Evolutionary conservation across 2,797 vertebrate species (phyloP).

Genomic region (Ctenopoma multispine): DNA sequence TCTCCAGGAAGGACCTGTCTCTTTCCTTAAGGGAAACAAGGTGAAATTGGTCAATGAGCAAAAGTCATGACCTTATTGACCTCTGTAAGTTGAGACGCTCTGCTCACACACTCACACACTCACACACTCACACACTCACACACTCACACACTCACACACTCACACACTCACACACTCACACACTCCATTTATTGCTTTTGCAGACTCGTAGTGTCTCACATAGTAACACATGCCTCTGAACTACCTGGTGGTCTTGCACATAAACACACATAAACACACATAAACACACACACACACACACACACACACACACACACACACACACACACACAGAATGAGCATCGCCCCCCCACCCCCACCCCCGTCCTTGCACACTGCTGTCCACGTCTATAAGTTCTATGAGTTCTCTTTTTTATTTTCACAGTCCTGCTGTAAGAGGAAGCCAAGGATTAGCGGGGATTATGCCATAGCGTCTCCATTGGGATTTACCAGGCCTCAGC

Average conservation of each 20-base stretch:
- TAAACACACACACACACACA: too few relatives aligned
- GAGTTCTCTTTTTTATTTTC: conserved; percentile 54
- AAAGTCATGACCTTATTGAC: conserved; percentile 65
- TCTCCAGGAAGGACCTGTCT: conserved; percentile 56
- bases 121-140: conserved; percentile 12
- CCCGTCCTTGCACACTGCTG: conserved; percentile 60
- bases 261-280: too few relatives aligned
- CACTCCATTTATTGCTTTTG: conserved; percentile 59
- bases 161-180: conserved; percentile 19
- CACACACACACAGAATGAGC: conserved; percentile 20
- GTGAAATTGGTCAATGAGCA: conserved; percentile 53
- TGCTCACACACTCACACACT: conserved; percentile 20
- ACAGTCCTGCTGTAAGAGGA: conserved; percentile 66
- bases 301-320: too few relatives aligned
- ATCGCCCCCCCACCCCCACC: background rate
- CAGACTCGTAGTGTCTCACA: conserved; percentile 65
- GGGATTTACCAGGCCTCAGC: conserved; percentile 58
- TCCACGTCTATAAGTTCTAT: conserved; percentile 55
- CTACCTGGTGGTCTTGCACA: conserved; percentile 70
- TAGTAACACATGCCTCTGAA: conserved; percentile 75
- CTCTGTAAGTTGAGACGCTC: conserved; percentile 54
- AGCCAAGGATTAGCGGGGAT: conserved; percentile 73
- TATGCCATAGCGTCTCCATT: conserved; percentile 62
- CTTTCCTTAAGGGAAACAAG: conserved; percentile 62
- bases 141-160: conserved; percentile 18